Evolutionary conservation across 2,113 vertebrate species (phyloP), one percentile per base, ranked within the genome.

Genomic region (Oreamnos americanus): DNA sequence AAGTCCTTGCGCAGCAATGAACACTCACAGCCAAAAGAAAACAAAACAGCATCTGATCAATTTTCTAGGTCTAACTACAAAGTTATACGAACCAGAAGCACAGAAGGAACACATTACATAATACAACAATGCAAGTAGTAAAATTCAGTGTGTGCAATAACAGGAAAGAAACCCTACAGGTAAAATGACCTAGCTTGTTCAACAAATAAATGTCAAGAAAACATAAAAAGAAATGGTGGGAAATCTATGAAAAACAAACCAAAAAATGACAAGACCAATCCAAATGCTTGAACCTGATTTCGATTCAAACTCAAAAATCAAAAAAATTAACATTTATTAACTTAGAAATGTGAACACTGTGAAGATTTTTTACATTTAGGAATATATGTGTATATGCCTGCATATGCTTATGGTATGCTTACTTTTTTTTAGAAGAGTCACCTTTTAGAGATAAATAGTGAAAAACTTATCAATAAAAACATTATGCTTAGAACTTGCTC

Each of bases 171-270:
- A 85, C 2, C 13, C 1, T 81, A 33, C 1, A 90, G n/a, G 43
- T 78, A 36, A 93, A 83, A 93, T 36, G 7, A 97, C 16, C 23
- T 60, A 87, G 25, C 6, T 60, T 53, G 7, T 57, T 87, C 81
- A 92, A 95, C 14, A 79, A 95, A 91, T 47, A 83, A 47, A 90
- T 90, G 43, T 95, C 78, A 91, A 91, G 33, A 43, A 57, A 91
- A 87, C 7, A 93, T 17, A 92, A 85, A 95, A 57, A 30, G 36
- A 90, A 47, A 81, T 49, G 47, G 45, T 62, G 14, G 14, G 14
- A 23, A 47, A 92, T 53, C n/a, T 79, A 71, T 43, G 86, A 45
- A 93, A 93, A 87, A 94, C 15, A 67, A 82, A 67, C 93, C 67
- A 74, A 74, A 49, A 76, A 55, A 4, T 79, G 62, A 57, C 4